Conservation (phyloP, 2,113 vertebrate species). For the Anser brachyrhynchus region DNA sequence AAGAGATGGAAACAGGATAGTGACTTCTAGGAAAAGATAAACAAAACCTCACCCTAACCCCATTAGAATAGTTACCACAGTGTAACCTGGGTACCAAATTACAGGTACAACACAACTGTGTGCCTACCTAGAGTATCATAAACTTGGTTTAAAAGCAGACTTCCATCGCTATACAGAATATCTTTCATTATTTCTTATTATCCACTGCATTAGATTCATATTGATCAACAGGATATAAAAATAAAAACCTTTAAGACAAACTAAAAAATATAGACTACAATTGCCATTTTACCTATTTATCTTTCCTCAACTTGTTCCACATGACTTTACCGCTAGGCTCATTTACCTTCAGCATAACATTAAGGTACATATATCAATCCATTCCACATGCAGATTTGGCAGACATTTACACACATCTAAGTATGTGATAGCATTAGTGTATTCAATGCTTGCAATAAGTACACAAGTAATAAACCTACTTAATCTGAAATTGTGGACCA, state of each 20-base stretch:
- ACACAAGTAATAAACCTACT: not conserved
- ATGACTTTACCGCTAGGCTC: not conserved
- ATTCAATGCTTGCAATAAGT: not conserved
- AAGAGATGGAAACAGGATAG: not conserved
- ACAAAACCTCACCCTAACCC: not conserved
- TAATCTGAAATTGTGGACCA: not conserved
- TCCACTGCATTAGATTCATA: not conserved
- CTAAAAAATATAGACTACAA: not conserved
- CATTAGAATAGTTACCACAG: not conserved
- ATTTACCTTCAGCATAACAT: not conserved
- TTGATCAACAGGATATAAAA: fast-evolving
- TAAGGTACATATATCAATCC: not conserved
- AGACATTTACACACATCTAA: not conserved
- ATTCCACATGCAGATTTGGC: not conserved
- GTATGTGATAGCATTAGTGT: fast-evolving
- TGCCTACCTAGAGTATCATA: not conserved
- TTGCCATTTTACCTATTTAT: not conserved
- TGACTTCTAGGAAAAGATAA: not conserved
- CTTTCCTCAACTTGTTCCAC: not conserved
- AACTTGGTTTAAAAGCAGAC: not conserved
- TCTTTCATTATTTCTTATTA: not conserved
- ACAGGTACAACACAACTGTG: not conserved
- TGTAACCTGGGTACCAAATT: not conserved
- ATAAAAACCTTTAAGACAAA: not conserved
- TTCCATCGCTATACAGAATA: not conserved